A percentile compares a stretch with the other conserved stretches of the same genome.
Evolutionary conservation across 1,140 invertebrate species (phyloP).

Genomic region (Hylyphantes graminicola): DNA sequence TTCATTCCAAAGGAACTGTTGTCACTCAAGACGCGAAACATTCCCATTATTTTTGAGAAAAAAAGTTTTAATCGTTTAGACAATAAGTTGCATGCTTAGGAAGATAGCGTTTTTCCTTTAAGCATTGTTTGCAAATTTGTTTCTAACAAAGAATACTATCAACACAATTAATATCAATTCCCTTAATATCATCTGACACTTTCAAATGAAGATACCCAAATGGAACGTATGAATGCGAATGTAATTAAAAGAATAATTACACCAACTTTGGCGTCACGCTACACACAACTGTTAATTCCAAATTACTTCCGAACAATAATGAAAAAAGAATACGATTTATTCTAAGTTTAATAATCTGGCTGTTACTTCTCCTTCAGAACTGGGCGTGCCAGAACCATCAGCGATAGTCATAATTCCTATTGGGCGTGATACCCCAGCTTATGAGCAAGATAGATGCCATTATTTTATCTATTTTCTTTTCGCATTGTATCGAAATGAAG

Average conservation of each 20-base stretch:
- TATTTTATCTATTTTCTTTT: conserved; percentile 16
- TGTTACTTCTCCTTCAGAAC: background rate
- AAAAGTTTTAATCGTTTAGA: no score
- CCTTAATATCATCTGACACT: no score
- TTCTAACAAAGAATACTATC: no score
- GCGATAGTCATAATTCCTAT: conserved; percentile 17
- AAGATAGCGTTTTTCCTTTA: no score
- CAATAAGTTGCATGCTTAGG: no score
- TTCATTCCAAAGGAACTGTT: no score
- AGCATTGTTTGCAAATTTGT: no score
- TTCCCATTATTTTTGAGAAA: no score
- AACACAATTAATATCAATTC: no score
- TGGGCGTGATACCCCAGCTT: conserved; percentile 2
- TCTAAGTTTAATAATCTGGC: conserved; percentile 27
- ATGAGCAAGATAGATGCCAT: conserved; percentile 23
- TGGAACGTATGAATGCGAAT: no score
- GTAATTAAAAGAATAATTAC: background rate
- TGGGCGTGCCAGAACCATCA: conserved; percentile 23
- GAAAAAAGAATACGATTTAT: background rate
- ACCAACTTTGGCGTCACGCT: background rate
- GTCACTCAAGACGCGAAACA: no score
- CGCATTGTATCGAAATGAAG: conserved; percentile 20
- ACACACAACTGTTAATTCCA: background rate
- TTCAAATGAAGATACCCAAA: no score
- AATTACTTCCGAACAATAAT: conserved; percentile 10